These are phyloP conservation scores for Nezara viridula DNA, from an alignment of 2,888 invertebrate species.

Conservation along the genomic window DNA sequence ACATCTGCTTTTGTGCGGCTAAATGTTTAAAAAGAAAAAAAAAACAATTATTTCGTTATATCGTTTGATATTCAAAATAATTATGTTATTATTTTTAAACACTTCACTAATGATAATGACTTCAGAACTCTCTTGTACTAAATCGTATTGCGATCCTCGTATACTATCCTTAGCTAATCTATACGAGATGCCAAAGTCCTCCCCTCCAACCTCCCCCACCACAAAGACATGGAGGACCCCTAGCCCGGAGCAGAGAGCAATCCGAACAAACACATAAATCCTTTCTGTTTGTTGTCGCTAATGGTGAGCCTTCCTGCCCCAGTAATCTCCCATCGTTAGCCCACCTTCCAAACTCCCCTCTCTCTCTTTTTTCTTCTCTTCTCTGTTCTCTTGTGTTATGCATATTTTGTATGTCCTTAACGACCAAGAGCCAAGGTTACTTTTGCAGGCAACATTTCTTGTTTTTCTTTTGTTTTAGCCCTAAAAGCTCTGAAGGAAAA, in stretches of 20 bases:
- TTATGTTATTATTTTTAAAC: too few relatives aligned
- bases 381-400: not conserved
- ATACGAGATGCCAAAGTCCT: not conserved
- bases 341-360: not conserved
- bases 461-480: not conserved
- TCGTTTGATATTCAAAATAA: too few relatives aligned
- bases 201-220: not conserved
- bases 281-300: slow-evolving; percentile 46
- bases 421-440: not conserved
- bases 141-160: not conserved
- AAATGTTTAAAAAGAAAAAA: too few relatives aligned
- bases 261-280: slow-evolving; percentile 43
- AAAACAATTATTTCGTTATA: too few relatives aligned
- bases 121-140: too few relatives aligned
- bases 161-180: not conserved
- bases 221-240: not conserved
- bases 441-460: not conserved
- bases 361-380: not conserved
- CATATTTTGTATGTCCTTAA: not conserved
- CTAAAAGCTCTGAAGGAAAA: not conserved
- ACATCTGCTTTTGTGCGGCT: too few relatives aligned
- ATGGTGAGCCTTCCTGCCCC: not conserved
- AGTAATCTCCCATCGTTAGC: slow-evolving; percentile 15
- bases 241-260: not conserved
- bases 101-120: too few relatives aligned